These are phyloP conservation scores for Caranx melampygus DNA, from an alignment of 2,113 vertebrate genomes.

Conservation along the genomic window DNA sequence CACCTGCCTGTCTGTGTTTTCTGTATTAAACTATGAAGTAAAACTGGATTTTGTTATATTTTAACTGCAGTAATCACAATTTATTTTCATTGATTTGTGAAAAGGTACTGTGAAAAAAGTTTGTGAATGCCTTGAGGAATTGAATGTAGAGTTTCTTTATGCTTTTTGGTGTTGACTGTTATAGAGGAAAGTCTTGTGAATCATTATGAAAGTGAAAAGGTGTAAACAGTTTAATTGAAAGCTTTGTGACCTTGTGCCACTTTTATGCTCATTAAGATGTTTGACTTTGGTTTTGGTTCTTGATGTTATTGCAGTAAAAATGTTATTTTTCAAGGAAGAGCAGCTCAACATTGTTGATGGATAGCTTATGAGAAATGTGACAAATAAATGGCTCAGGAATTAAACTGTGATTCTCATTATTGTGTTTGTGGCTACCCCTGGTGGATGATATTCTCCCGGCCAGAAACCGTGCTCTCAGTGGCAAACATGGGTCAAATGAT, in stretches of 20 bases:
- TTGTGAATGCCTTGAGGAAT: conserved; percentile 29
- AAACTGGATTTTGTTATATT: conserved; percentile 11
- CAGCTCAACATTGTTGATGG: conserved; percentile 45
- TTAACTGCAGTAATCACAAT: conserved; percentile 11
- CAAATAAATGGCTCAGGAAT: conserved; percentile 81
- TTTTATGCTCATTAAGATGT: conserved; percentile 16
- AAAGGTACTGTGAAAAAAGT: conserved; percentile 47
- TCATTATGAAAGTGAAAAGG: conserved; percentile 16
- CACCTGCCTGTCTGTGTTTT: conserved; percentile 11
- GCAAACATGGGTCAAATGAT: conserved; percentile 5
- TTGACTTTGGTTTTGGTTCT: conserved; percentile 37
- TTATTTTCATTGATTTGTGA: conserved; percentile 48
- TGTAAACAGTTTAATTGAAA: conserved; percentile 9
- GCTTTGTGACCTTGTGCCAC: conserved; percentile 27
- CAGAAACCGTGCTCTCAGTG: conserved; percentile 5
- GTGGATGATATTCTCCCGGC: conserved; percentile 65
- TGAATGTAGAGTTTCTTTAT: conserved; percentile 40
- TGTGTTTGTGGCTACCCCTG: conserved; percentile 78
- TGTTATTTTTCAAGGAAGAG: conserved; percentile 14
- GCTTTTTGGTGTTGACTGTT: conserved; percentile 46
- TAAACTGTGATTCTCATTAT: conserved; percentile 51
- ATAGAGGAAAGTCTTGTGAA: conserved; percentile 29
- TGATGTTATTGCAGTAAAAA: conserved; percentile 39
- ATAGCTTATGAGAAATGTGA: conserved; percentile 54
- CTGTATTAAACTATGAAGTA: conserved; percentile 2